Conservation (phyloP, 2,797 vertebrate genomes). For the Lagodon rhomboides region DNA sequence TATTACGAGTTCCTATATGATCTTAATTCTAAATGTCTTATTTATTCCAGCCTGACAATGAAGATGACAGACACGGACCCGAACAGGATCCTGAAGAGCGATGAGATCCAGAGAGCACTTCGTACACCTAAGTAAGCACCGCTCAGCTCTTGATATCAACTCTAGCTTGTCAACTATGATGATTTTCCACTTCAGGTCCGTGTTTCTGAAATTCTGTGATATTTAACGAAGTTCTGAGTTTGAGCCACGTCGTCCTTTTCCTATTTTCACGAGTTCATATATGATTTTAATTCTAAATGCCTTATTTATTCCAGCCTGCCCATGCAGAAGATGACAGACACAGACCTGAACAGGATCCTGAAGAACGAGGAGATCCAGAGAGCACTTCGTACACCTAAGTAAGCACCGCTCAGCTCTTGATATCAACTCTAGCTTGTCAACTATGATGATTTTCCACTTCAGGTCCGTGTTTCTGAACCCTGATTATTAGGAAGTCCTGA, state of each 20-base stretch:
- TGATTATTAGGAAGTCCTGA: slow-evolving; percentile 82
- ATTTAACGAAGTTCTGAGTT: slow-evolving; percentile 84
- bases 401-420: slow-evolving; percentile 47
- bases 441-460: slow-evolving; percentile 85
- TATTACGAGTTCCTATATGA: accelerated
- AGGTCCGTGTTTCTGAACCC: slow-evolving; percentile 87
- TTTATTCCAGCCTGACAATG: slow-evolving; percentile 90
- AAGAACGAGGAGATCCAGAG: slow-evolving; percentile 96
- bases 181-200: slow-evolving; percentile 85
- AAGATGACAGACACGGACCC: slow-evolving; percentile 98
- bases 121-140: slow-evolving; percentile 89
- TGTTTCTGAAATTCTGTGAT: slow-evolving; percentile 86
- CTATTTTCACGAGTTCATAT: accelerated
- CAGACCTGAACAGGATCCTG: slow-evolving; percentile 93
- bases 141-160: neutral
- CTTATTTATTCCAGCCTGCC: slow-evolving; percentile 86
- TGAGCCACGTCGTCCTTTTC: accelerated
- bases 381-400: slow-evolving; percentile 92
- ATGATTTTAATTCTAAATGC: neutral
- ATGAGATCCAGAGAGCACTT: slow-evolving; percentile 94
- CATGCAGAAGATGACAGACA: slow-evolving; percentile 98
- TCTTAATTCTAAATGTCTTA: neutral
- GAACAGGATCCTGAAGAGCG: slow-evolving; percentile 94
- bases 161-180: slow-evolving; percentile 63
- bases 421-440: neutral